phyloP scores from a whole-genome alignment of 2,797 vertebrate species.

The Pseudochirops corinnae region DNA sequence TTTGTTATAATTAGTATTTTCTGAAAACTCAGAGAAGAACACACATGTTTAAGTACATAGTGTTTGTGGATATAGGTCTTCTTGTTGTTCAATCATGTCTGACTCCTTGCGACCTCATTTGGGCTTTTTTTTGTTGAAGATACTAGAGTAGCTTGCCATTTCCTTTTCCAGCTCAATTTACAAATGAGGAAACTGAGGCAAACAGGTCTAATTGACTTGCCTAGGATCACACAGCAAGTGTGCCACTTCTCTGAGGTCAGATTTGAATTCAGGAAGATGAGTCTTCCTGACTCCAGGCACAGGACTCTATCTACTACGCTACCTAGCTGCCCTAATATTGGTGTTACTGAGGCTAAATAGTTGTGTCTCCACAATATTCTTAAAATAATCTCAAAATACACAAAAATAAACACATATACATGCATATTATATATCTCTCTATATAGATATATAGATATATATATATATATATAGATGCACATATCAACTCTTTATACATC shows the following conservation, averaged over 20 bases:
- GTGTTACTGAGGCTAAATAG: neutral
- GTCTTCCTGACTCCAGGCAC: neutral
- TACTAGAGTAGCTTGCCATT: neutral
- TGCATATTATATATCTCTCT: neutral
- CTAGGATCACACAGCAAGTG: neutral
- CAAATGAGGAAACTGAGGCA: neutral
- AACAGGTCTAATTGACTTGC: neutral
- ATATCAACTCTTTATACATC: neutral
- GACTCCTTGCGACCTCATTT: neutral
- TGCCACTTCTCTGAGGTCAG: neutral
- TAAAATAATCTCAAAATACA: neutral
- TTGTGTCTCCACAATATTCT: neutral
- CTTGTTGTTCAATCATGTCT: neutral
- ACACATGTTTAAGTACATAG: neutral
- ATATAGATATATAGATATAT: neutral
- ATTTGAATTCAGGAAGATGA: neutral
- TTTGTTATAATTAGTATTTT: neutral
- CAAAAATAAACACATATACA: neutral
- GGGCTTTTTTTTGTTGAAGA: neutral
- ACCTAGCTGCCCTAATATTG: neutral
- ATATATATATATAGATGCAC: neutral
- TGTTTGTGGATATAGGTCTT: neutral
- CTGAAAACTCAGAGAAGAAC: neutral
- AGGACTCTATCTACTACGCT: neutral
- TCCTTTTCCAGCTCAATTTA: neutral